Conservation (phyloP, 2,888 invertebrate species). For the Ryuthela nishihirai region DNA sequence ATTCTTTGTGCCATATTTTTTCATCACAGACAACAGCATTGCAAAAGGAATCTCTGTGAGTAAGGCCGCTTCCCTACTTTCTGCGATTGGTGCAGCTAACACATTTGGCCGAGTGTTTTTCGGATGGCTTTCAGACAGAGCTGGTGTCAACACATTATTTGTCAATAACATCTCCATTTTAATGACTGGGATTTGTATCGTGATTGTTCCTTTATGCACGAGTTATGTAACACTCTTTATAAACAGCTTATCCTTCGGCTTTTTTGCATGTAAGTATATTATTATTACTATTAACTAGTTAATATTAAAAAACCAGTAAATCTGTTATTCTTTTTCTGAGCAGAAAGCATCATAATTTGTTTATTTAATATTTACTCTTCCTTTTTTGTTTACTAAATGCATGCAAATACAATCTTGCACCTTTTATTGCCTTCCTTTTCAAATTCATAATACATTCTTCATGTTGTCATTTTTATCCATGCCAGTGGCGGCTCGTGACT, state of each 20-base stretch:
- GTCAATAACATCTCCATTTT: slow-evolving; percentile 90
- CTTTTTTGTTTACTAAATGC: no score
- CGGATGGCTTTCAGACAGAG: slow-evolving; percentile 71
- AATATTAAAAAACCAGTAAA: neutral
- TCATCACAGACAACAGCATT: slow-evolving; percentile 76
- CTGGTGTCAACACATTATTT: slow-evolving; percentile 82
- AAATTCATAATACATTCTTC: no score
- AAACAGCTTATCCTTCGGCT: slow-evolving; percentile 82
- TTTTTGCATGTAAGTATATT: slow-evolving; percentile 49
- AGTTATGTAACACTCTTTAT: slow-evolving; percentile 70
- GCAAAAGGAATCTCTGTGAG: slow-evolving; percentile 54
- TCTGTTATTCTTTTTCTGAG: no score
- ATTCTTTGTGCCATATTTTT: slow-evolving; percentile 93
- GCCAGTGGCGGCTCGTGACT: no score
- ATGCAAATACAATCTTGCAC: no score
- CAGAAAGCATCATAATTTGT: no score
- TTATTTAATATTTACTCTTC: no score
- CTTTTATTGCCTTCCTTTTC: no score
- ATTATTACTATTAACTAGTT: no score
- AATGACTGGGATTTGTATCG: slow-evolving; percentile 79
- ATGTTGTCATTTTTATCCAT: no score
- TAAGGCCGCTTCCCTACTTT: slow-evolving; percentile 50
- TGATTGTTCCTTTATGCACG: slow-evolving; percentile 74
- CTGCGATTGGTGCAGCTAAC: slow-evolving; percentile 69
- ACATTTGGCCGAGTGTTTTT: slow-evolving; percentile 85